Conservation (phyloP, 30 jellyfish, hydroid and myxozoan species). For the Catostylus mosaicus region DNA sequence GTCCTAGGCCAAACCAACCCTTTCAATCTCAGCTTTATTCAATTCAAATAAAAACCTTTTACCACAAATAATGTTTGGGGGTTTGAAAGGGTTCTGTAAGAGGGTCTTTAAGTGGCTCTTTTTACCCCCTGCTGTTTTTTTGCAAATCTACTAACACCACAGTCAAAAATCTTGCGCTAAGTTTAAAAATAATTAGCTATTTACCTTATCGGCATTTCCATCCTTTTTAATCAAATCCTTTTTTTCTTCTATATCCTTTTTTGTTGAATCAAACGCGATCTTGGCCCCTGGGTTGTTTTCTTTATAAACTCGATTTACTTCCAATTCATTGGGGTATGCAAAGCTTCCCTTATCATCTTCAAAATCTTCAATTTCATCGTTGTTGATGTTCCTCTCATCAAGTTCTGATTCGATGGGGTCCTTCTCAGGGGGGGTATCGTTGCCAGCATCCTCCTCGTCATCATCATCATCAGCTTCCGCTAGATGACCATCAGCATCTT, state of each 20-base stretch:
- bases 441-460: slow-evolving; percentile 9
- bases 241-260: neutral
- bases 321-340: neutral
- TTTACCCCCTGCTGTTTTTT: too few relatives aligned
- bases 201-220: neutral
- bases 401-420: neutral
- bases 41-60: too few relatives aligned
- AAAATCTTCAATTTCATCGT: neutral
- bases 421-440: neutral
- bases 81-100: too few relatives aligned
- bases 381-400: neutral
- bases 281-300: neutral
- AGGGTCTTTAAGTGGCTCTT: too few relatives aligned
- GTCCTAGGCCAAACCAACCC: too few relatives aligned
- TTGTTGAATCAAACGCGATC: neutral
- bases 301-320: neutral
- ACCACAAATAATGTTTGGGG: too few relatives aligned
- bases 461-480: slow-evolving; percentile 7
- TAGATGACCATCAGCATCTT: slow-evolving; percentile 17
- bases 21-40: too few relatives aligned
- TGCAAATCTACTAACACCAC: too few relatives aligned
- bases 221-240: neutral
- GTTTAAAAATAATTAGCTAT: too few relatives aligned
- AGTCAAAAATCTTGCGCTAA: too few relatives aligned
- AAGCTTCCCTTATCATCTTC: neutral